These are phyloP conservation scores for Tenrec ecaudatus DNA, from an alignment of 2,113 vertebrate genomes.

Conservation along the genomic window DNA sequence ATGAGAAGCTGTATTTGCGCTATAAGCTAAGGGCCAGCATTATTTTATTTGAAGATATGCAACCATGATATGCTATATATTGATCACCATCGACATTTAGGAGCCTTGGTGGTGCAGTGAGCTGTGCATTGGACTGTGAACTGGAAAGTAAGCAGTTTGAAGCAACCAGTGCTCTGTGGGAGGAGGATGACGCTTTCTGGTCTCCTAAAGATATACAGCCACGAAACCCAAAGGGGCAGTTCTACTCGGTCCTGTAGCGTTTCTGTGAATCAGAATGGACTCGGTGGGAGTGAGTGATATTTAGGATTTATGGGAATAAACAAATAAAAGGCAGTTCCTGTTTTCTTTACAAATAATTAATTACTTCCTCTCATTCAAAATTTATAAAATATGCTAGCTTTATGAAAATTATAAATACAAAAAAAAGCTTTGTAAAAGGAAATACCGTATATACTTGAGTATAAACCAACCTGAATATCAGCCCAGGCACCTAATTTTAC, in stretches of 20 bases:
- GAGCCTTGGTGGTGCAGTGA: no score
- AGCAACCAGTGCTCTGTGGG: no score
- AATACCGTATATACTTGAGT: not conserved
- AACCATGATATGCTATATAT: not conserved
- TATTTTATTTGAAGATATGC: constrained; percentile 27
- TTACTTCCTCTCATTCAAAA: constrained; percentile 42
- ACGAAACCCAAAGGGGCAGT: no score
- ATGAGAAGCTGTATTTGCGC: not conserved
- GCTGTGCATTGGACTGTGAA: no score
- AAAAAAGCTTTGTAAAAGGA: not conserved
- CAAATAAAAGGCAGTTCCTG: not conserved
- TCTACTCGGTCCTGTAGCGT: no score
- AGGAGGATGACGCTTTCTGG: no score
- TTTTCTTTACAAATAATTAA: constrained; percentile 3
- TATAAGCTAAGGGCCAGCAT: not conserved
- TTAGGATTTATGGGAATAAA: not conserved
- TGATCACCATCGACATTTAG: not conserved
- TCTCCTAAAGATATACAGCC: no score
- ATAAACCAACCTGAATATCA: no score
- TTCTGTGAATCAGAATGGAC: no score
- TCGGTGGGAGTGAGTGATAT: not conserved
- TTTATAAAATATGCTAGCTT: not conserved
- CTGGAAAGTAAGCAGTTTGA: no score
- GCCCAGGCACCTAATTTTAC: no score
- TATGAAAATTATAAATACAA: not conserved